Evolutionary conservation across 1,140 invertebrate species (phyloP), one percentile per base, ranked within the genome.

Genomic region (Heliconius nattereri): DNA sequence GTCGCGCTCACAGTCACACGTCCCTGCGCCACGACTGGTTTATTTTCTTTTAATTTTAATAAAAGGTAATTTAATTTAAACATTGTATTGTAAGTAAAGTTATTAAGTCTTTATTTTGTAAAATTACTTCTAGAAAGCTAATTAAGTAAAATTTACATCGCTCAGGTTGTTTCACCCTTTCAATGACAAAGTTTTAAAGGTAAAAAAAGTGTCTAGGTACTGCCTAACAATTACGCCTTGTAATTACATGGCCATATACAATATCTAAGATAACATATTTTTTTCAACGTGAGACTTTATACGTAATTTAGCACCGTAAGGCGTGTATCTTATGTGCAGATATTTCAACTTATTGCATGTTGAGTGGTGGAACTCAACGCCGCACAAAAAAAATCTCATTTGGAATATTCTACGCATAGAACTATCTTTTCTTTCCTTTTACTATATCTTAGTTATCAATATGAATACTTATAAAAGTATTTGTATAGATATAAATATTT

Each of bases 111-210:
- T 60, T 5, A 26, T 66, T 29, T 7, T 66, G 13, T 11, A 16
- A 66, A 66, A 11, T 66, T 26, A 11, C 11, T 29, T 11, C 40
- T 45, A 45, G 40, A 29, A 29, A 29, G 26, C 60, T 29, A 29
- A 66, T 66, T 26, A 66, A 66, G 23, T 29, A 66, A 66, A 66
- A 66, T 66, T 66, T 66, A 66, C 60, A 66, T 29, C 29, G 60
- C 23, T 66, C 60, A 26, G 13, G 60, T 29, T 13, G 13, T 66
- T 16, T 16, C 3, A 66, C 60, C 60, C 9, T 66, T 66, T 66
- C 23, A 66, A 29, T 66, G 60, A 66, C 26, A 66, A 66, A 66
- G 26, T 66, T 29, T 66, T 13, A 66, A 66, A 66, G 60, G 3
- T 66, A 29, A 66, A 66, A 57, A 26, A 57, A 23, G 54, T 57